These are phyloP conservation scores for Thaumatotibia leucotreta DNA, from an alignment of 1,140 invertebrate species.

Conservation along the genomic window DNA sequence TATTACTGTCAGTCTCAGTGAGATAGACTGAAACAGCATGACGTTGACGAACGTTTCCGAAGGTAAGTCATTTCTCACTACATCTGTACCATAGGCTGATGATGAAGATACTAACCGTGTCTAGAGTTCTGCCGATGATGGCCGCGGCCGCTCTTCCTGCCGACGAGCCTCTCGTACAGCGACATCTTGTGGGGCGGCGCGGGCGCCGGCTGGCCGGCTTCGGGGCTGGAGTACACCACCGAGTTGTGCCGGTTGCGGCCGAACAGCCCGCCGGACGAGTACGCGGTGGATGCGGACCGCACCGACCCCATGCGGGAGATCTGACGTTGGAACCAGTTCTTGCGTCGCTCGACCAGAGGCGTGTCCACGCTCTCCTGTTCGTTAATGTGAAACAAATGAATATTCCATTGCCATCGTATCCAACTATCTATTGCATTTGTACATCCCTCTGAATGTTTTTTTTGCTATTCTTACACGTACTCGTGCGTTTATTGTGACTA, in stretches of 20 bases:
- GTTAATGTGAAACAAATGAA: no score
- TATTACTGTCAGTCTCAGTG: no score
- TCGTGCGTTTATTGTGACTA: no score
- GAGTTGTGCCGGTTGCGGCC: slow-evolving; percentile 83
- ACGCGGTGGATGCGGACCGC: slow-evolving; percentile 88
- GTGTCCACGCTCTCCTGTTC: slow-evolving; percentile 91
- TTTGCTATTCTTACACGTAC: no score
- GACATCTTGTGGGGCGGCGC: slow-evolving; percentile 82
- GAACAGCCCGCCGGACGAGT: slow-evolving; percentile 88
- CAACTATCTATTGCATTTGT: no score
- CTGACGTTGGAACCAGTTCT: slow-evolving; percentile 91
- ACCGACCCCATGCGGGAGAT: slow-evolving; percentile 89
- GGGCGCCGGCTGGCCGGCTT: slow-evolving; percentile 78
- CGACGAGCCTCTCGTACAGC: slow-evolving; percentile 87
- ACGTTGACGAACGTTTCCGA: no score
- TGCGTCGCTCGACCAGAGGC: slow-evolving; percentile 87
- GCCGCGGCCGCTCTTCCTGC: slow-evolving; percentile 85
- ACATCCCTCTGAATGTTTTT: no score
- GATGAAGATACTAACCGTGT: slow-evolving; percentile 72
- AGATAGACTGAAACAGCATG: no score
- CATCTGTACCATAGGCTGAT: neutral
- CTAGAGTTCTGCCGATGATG: slow-evolving; percentile 80
- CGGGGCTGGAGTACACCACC: slow-evolving; percentile 87
- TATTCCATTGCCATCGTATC: no score
- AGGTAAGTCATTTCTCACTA: no score